Percentiles rank a stretch among this genome's conserved stretches.
phyloP scores from a whole-genome alignment of 2,888 invertebrate species.

The Hyposoter didymator region DNA sequence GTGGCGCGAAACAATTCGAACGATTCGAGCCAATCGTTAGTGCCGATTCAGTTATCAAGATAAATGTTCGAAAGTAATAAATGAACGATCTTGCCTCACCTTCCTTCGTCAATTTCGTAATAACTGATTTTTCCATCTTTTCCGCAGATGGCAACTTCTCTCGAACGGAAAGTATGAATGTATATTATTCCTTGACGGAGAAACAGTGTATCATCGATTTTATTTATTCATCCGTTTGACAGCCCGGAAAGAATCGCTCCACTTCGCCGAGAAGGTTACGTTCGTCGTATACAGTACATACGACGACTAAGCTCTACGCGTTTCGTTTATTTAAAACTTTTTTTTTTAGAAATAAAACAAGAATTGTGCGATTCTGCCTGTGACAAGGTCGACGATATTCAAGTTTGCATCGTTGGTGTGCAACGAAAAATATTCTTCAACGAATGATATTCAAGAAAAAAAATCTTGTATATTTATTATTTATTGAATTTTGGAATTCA shows the following conservation, averaged over 20 bases:
- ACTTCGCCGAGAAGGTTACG: not conserved
- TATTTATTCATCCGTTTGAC: conserved; percentile 58
- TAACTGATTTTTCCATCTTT: not conserved
- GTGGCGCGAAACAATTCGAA: not conserved
- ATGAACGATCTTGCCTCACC: not conserved
- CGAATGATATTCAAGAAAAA: too few species aligned
- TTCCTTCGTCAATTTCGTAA: conserved; percentile 1
- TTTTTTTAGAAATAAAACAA: not conserved
- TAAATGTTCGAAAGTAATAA: not conserved
- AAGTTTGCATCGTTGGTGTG: too few species aligned
- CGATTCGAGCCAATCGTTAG: not conserved
- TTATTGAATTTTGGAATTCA: too few species aligned
- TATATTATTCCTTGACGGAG: not conserved
- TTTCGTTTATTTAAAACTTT: not conserved
- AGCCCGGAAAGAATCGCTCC: conserved; percentile 30
- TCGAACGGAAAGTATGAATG: conserved; percentile 20
- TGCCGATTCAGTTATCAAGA: not conserved
- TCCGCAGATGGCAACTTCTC: conserved; percentile 9
- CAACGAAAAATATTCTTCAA: too few species aligned
- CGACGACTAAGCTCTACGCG: not conserved
- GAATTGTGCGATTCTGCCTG: conserved; percentile 12
- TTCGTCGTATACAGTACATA: not conserved
- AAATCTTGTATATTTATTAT: too few species aligned
- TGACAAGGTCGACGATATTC: conserved; percentile 1
- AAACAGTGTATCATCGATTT: conserved; percentile 5